Evolutionary conservation across 2,888 invertebrate genomes (phyloP), one percentile per base, ranked within the genome.

Genomic region (Pandemis heparana): DNA sequence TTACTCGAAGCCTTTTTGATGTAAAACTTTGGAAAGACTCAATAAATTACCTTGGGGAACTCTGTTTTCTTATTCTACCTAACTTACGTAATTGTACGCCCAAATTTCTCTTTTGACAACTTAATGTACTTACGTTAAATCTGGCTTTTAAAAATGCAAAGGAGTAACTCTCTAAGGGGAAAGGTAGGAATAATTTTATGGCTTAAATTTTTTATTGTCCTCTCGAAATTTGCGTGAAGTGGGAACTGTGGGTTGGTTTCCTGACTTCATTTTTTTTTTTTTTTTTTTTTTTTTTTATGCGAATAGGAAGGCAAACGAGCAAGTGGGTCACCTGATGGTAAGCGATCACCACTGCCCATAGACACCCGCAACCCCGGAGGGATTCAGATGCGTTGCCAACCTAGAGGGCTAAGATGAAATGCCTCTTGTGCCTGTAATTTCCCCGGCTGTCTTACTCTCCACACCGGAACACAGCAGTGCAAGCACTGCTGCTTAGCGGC

Each of bases 21-120:
- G 70, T 70, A 70, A 69, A 74, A 74, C 74, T 74, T 70, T 23
- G 43, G 69, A 65, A 70, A 65, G 74, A 61, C 70, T 65, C 74
- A 65, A 74, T 74, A 74, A 74, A 74, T 74, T 74, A 74, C 74
- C 74, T 74, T 10, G 51, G 69, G 65, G 65, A 74, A 70, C 65
- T 69, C 59, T 74, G 70, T 74, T 64, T 74, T 74, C 74, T 74
- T 73, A 64, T 64, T 68, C 69, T 60, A 14, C 64, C 64, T 65
- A 74, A 74, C 69, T 74, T 74, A 56, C 41, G 69, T 74, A 74
- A 74, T 74, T 70, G 70, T 51, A 60, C 51, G 74, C 64, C 74
- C 64, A 61, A 74, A 74, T 74, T 70, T 74, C 70, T 60, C 70
- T 74, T 74, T 74, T 74, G 74, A 70, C 74, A 74, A 74, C 65